These are phyloP conservation scores for Muschampia plurimacula DNA, from an alignment of 2,888 invertebrate species.

Conservation along the genomic window DNA sequence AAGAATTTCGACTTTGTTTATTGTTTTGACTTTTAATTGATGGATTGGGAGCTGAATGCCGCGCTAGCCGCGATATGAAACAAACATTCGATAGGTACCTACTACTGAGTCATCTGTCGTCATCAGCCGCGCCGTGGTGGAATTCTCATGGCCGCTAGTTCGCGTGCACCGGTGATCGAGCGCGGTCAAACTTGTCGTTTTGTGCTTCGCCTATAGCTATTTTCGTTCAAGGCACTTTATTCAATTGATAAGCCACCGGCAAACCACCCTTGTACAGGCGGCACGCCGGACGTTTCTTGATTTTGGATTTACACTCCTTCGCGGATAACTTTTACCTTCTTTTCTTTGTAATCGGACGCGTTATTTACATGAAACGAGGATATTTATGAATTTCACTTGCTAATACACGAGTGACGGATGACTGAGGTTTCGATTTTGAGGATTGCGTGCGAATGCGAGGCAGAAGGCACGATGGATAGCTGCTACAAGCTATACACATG, in stretches of 20 bases:
- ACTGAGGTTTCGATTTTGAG: slow-evolving; percentile 74
- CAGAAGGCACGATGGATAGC: slow-evolving; percentile 73
- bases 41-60: slow-evolving; percentile 33
- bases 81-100: slow-evolving; percentile 60
- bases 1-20: slow-evolving; percentile 33
- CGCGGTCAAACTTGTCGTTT: slow-evolving; percentile 63
- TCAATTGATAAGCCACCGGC: slow-evolving; percentile 56
- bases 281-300: slow-evolving; percentile 54
- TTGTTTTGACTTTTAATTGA: slow-evolving; percentile 37
- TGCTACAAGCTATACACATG: slow-evolving; percentile 79
- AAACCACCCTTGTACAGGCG: slow-evolving; percentile 59
- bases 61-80: slow-evolving; percentile 45
- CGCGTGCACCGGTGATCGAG: slow-evolving; percentile 73
- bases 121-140: slow-evolving; percentile 54
- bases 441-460: slow-evolving; percentile 71
- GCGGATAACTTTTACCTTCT: slow-evolving; percentile 31
- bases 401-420: slow-evolving; percentile 73
- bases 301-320: slow-evolving; percentile 26
- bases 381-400: slow-evolving; percentile 56
- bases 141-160: slow-evolving; percentile 68
- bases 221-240: slow-evolving; percentile 61
- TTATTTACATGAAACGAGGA: slow-evolving; percentile 28
- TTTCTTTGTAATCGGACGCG: slow-evolving; percentile 23
- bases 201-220: slow-evolving; percentile 59
- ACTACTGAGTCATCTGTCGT: slow-evolving; percentile 73